phyloP scores from a whole-genome alignment of 2,888 invertebrate genomes.

The Deilephila elpenor region DNA sequence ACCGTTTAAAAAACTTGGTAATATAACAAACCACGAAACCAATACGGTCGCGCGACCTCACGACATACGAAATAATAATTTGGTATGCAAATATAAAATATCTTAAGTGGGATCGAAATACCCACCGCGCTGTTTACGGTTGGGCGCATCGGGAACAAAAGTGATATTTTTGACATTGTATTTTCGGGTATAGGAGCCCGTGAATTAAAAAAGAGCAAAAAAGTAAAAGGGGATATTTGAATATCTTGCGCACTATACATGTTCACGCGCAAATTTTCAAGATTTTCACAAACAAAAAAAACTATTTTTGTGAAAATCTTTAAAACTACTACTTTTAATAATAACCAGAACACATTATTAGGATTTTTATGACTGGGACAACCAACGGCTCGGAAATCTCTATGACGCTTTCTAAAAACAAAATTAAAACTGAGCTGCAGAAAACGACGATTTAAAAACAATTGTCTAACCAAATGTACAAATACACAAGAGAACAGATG shows the following conservation, averaged over 20 bases:
- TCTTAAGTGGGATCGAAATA: constrained; percentile 79
- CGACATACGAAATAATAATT: constrained; percentile 62
- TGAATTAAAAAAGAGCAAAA: neutral
- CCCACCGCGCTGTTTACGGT: constrained; percentile 54
- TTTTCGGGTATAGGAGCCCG: no score
- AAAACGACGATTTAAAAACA: constrained; percentile 27
- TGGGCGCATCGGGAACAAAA: constrained; percentile 52
- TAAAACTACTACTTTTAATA: no score
- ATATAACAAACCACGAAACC: constrained; percentile 52
- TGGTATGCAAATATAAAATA: constrained; percentile 75
- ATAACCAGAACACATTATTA: no score
- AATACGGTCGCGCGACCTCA: constrained; percentile 48
- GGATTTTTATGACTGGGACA: no score
- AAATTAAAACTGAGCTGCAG: no score
- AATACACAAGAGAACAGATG: constrained; percentile 53
- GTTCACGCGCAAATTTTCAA: no score
- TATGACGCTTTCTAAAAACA: no score
- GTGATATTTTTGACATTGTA: constrained; percentile 34
- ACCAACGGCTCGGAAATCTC: no score
- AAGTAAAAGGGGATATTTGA: no score
- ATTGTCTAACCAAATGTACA: constrained; percentile 44
- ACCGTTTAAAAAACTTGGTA: constrained; percentile 48
- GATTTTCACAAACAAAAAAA: no score
- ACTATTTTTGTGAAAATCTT: no score
- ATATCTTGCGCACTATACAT: no score